Percentiles rank a stretch among this genome's conserved stretches.
phyloP scores from a whole-genome alignment of 2,888 invertebrate species.

The Suillia variegata region DNA sequence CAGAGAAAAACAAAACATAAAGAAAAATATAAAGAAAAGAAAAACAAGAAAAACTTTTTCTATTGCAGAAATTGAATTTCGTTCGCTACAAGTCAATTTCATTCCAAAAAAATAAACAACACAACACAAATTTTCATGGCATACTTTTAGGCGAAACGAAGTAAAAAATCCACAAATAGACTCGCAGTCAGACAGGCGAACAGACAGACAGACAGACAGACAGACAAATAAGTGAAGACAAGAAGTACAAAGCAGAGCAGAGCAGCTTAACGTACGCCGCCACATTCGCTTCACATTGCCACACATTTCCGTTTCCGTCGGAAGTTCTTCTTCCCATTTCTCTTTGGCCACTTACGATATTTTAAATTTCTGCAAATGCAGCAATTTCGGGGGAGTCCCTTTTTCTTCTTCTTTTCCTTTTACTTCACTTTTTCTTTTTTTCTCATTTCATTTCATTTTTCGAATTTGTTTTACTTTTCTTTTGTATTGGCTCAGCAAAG shows the following conservation, averaged over 20 bases:
- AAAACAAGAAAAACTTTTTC: not conserved
- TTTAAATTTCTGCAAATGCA: no score
- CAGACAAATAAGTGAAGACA: not conserved
- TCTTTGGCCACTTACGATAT: not conserved
- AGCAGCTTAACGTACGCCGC: not conserved
- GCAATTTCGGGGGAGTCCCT: no score
- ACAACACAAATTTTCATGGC: not conserved
- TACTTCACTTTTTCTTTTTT: no score
- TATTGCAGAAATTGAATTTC: slow-evolving; percentile 3
- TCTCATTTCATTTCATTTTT: no score
- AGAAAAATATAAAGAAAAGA: no score
- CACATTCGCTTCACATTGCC: not conserved
- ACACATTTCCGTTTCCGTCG: not conserved
- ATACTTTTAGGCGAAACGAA: not conserved
- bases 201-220: no score
- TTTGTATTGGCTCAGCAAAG: no score
- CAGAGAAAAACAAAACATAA: no score
- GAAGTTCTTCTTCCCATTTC: not conserved
- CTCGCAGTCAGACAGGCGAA: not conserved
- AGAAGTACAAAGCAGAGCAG: not conserved
- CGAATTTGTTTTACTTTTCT: no score
- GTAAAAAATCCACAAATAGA: not conserved
- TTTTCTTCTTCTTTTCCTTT: no score
- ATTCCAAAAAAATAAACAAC: not conserved
- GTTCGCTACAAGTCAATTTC: slow-evolving; percentile 3